Evolutionary conservation across 1,140 invertebrate genomes (phyloP), one percentile per base, ranked within the genome.

Genomic region (Penaeus vannamei): DNA sequence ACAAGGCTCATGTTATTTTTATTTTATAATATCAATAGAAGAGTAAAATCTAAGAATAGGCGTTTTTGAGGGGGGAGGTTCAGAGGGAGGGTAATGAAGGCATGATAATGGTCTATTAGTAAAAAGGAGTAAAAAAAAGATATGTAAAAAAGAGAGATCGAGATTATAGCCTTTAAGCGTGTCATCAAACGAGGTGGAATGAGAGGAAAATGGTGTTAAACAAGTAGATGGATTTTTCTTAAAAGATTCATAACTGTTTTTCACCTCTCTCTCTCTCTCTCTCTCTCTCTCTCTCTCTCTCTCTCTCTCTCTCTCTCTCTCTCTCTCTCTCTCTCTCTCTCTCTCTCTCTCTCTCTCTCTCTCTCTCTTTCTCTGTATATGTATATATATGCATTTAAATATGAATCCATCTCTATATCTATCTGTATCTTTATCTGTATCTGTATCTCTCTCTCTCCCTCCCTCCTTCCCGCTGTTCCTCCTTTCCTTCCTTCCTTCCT

Each of bases 361-460:
- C 20, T 29, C 2, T 72, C n/a, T 72, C 20, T 72, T n/a, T n/a
- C 66, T 69, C n/a, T 69, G 32, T 23, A 69, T 69, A 69, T 69
- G 29, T 69, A 69, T 69, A 69, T 69, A 69, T 69, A 69, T 69
- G 29, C 29, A 69, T 69, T n/a, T 69, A 69, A n/a, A 69, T 69
- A 69, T 69, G 12, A 29, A 72, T n/a, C 14, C 32, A 72, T 72
- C 14, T n/a, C 26, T 72, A 72, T 72, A n/a, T 72, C 26, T 72
- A 72, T 72, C 17, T 72, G 32, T 72, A 17, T 72, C 26, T 72
- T 14, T 72, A 17, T 72, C 26, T 72, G n/a, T 72, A n/a, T 72
- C 14, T 72, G n/a, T 72, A 72, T 72, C 17, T 76, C 26, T 32
- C 69, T 32, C 60, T 83, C 59, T 64, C 81, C 59, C 81, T 83